Evolutionary conservation across 1,140 invertebrate species (phyloP).

Genomic region (Camponotus floridanus): DNA sequence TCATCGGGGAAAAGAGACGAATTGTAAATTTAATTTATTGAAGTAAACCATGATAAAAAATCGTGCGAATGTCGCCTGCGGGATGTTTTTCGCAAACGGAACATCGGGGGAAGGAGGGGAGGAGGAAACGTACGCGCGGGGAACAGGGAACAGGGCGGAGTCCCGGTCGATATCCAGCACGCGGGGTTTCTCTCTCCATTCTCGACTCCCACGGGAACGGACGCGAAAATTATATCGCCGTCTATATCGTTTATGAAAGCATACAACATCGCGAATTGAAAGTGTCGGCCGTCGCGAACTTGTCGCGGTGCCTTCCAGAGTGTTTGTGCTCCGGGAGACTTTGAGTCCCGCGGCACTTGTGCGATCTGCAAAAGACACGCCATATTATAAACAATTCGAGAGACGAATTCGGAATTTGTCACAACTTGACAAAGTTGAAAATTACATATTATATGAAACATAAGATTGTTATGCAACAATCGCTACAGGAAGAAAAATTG

Average conservation of each 20-base stretch:
- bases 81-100: constrained; percentile 59
- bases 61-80: constrained; percentile 5
- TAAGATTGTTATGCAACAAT: not conserved
- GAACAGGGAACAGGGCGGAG: constrained; percentile 73
- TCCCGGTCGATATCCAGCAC: constrained; percentile 78
- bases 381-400: constrained; percentile 25
- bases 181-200: constrained; percentile 46
- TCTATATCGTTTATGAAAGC: constrained; percentile 65
- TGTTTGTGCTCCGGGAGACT: not conserved
- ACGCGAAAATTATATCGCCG: constrained; percentile 75
- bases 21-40: constrained; percentile 5
- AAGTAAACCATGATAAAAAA: not conserved
- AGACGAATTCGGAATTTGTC: constrained; percentile 8
- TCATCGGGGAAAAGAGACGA: not conserved
- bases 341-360: not conserved
- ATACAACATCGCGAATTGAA: constrained; percentile 35
- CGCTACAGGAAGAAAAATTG: not conserved
- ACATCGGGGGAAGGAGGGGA: not conserved
- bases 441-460: not conserved
- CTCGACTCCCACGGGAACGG: constrained; percentile 66
- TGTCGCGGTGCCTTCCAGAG: constrained; percentile 19
- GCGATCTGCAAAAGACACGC: not conserved
- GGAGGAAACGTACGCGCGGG: constrained; percentile 39
- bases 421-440: not conserved
- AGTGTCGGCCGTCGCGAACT: constrained; percentile 22